Evolutionary conservation across 2,888 invertebrate genomes (phyloP).

Genomic region (Oscheius sp.): DNA sequence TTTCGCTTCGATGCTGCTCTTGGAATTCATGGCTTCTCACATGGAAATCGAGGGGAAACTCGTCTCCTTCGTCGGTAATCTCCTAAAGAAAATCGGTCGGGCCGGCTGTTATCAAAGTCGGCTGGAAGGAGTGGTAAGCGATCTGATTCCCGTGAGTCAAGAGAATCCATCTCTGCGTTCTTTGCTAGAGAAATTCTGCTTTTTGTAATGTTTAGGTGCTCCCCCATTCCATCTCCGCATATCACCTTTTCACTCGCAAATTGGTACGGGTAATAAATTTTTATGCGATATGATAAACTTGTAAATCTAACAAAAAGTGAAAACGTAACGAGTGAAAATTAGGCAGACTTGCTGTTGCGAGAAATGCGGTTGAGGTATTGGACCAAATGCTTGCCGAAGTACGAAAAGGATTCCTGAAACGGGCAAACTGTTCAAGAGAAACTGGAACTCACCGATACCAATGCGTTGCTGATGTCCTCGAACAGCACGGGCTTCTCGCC

Average conservation of each 20-base stretch:
- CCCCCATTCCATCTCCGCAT: not conserved
- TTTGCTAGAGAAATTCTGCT: conserved; percentile 11
- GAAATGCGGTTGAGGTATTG: too few species aligned
- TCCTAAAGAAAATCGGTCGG: conserved; percentile 21
- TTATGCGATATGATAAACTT: not conserved
- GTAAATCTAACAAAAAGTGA: not conserved
- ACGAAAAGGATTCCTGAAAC: too few species aligned
- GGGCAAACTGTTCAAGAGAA: too few species aligned
- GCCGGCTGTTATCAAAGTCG: conserved; percentile 18
- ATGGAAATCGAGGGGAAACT: conserved; percentile 9
- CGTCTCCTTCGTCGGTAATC: conserved; percentile 25
- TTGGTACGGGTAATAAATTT: conserved; percentile 11
- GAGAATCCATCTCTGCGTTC: not conserved
- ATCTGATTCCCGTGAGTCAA: not conserved
- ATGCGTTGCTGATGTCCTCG: too few species aligned
- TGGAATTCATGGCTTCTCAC: conserved; percentile 26
- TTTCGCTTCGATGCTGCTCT: not conserved
- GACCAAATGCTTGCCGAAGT: too few species aligned
- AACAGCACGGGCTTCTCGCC: too few species aligned
- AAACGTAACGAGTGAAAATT: too few species aligned
- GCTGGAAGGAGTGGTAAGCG: conserved; percentile 17
- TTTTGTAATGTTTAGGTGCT: not conserved
- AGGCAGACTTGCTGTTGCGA: too few species aligned
- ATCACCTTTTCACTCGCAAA: not conserved
- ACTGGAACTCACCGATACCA: too few species aligned